A percentile compares a stretch with the other conserved stretches of the same genome.
Evolutionary conservation across 2,113 vertebrate genomes (phyloP).

Genomic region (Vireo altiloquus): DNA sequence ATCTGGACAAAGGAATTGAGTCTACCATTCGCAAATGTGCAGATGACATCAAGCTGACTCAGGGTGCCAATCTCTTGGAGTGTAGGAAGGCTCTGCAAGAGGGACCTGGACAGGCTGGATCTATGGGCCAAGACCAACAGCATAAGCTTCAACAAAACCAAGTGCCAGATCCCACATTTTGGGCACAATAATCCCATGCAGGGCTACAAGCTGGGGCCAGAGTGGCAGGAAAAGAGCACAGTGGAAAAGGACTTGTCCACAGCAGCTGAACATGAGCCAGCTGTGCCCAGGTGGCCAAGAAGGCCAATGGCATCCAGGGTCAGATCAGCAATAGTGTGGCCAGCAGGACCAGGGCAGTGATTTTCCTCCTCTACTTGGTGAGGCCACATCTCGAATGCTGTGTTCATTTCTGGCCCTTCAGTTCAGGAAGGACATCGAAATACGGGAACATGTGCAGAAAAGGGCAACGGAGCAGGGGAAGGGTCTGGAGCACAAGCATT

Average conservation of each 20-base stretch:
- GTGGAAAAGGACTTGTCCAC: not conserved
- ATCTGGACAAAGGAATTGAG: not conserved
- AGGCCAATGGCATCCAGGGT: not conserved
- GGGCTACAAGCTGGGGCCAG: not conserved
- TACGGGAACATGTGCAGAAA: not conserved
- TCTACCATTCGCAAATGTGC: not conserved
- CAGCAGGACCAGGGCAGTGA: not conserved
- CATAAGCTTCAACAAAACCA: not conserved
- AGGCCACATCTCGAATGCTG: fast-evolving
- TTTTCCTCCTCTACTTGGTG: too few relatives aligned
- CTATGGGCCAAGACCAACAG: not conserved
- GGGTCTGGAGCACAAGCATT: not conserved
- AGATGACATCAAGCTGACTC: not conserved
- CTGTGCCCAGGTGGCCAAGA: not conserved
- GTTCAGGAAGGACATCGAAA: not conserved
- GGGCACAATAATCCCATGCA: not conserved
- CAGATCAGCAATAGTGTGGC: not conserved
- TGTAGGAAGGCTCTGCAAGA: not conserved
- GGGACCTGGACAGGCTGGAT: not conserved
- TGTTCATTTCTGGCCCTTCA: not conserved
- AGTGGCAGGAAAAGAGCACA: not conserved
- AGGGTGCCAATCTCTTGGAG: fast-evolving
- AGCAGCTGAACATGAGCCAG: not conserved
- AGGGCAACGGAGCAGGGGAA: not conserved
- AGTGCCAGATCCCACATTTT: not conserved